phyloP scores from a whole-genome alignment of 2,113 vertebrate genomes.

The Amblyopsis rosae region DNA sequence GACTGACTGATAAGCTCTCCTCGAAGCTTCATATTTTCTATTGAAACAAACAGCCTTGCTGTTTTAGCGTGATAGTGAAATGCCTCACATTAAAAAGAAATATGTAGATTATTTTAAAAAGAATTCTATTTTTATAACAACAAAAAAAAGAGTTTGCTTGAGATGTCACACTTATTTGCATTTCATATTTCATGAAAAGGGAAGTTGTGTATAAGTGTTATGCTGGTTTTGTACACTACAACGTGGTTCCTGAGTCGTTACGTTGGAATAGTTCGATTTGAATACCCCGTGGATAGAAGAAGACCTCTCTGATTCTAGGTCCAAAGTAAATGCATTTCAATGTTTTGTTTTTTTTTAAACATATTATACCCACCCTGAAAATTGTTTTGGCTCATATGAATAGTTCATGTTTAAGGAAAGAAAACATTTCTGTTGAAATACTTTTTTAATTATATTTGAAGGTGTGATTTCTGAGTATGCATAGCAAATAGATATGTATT shows the following conservation, averaged over 20 bases:
- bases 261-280: conserved; percentile 65
- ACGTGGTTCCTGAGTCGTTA: conserved; percentile 70
- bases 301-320: conserved; percentile 68
- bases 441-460: conserved; percentile 81
- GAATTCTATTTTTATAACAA: conserved; percentile 83
- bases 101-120: conserved; percentile 84
- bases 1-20: conserved; percentile 45
- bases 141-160: conserved; percentile 73
- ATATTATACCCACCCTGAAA: conserved; percentile 63
- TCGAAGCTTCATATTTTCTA: conserved; percentile 77
- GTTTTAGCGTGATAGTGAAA: conserved; percentile 78
- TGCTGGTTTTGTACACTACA: conserved; percentile 77
- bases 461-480: conserved; percentile 80
- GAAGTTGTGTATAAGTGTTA: conserved; percentile 66
- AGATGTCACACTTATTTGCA: conserved; percentile 73
- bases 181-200: conserved; percentile 68
- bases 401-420: conserved; percentile 75
- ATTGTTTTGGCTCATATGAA: conserved; percentile 68
- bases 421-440: conserved; percentile 75
- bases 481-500: conserved; percentile 84
- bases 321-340: conserved; percentile 70
- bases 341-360: conserved; percentile 63
- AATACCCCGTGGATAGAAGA: conserved; percentile 57
- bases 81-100: conserved; percentile 79
- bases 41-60: conserved; percentile 74